These are phyloP conservation scores for Hesperia comma DNA, from an alignment of 2,888 invertebrate genomes.

Conservation along the genomic window DNA sequence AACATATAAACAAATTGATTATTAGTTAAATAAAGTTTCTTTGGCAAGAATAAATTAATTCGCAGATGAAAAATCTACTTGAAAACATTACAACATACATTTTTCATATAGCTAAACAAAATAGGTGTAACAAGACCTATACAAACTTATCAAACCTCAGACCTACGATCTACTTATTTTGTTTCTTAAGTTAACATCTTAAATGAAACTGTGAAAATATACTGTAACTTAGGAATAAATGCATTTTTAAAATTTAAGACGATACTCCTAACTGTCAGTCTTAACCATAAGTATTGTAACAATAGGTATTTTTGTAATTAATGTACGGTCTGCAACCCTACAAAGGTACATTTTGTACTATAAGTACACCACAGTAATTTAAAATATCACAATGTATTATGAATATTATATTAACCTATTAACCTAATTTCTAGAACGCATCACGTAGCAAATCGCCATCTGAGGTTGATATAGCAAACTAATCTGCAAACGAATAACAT, in stretches of 20 bases:
- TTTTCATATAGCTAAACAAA: no score
- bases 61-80: no score
- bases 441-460: constrained; percentile 81
- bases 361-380: neutral
- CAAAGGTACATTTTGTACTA: constrained; percentile 4
- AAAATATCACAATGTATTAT: constrained; percentile 47
- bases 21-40: no score
- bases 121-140: no score
- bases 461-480: constrained; percentile 83
- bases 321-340: neutral
- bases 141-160: neutral
- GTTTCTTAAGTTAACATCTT: no score
- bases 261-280: no score
- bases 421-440: constrained; percentile 36
- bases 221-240: neutral
- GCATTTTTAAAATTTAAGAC: neutral
- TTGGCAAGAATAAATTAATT: no score
- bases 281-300: no score
- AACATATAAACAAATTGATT: no score
- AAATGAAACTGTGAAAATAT: neutral
- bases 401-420: constrained; percentile 8
- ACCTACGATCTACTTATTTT: neutral
- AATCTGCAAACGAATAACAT: constrained; percentile 84
- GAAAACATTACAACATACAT: no score
- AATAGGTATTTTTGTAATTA: no score